phyloP scores from a whole-genome alignment of 2,113 vertebrate species.

The Dunckerocampus dactyliophorus region DNA sequence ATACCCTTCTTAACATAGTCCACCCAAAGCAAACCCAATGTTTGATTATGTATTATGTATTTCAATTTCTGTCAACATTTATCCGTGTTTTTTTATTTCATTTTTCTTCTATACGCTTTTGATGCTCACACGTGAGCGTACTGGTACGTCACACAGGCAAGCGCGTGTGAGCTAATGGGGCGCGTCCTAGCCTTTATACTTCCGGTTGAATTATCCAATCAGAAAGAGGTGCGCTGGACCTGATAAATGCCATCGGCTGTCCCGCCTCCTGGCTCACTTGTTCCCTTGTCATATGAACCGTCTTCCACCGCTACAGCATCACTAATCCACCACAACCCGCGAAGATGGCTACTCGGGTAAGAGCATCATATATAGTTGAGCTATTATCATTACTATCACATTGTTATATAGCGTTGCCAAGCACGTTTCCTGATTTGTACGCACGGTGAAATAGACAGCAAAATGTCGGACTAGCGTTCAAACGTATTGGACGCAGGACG shows the following conservation, averaged over 20 bases:
- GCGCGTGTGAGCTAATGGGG: constrained; percentile 18
- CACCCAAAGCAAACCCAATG: no score
- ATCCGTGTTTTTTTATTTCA: background rate
- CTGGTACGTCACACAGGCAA: background rate
- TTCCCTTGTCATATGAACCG: constrained; percentile 22
- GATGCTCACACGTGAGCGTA: background rate
- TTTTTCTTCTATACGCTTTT: background rate
- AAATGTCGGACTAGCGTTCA: constrained; percentile 31
- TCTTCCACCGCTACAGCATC: constrained; percentile 24
- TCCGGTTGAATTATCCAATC: constrained; percentile 53
- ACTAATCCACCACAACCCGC: constrained; percentile 37
- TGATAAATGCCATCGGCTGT: constrained; percentile 47
- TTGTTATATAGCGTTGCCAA: background rate
- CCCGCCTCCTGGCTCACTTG: constrained; percentile 18
- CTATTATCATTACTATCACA: no score
- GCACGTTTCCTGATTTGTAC: background rate
- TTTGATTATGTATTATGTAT: no score
- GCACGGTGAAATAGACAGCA: background rate
- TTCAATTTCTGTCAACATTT: no score
- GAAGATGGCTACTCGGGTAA: constrained; percentile 77
- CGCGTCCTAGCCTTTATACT: constrained; percentile 1
- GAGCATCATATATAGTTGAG: constrained; percentile 5
- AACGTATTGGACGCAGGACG: background rate
- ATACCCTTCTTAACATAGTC: no score
- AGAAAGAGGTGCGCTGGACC: constrained; percentile 30